These are phyloP conservation scores for Zootoca vivipara DNA, from an alignment of 2,113 vertebrate species.

Conservation along the genomic window DNA sequence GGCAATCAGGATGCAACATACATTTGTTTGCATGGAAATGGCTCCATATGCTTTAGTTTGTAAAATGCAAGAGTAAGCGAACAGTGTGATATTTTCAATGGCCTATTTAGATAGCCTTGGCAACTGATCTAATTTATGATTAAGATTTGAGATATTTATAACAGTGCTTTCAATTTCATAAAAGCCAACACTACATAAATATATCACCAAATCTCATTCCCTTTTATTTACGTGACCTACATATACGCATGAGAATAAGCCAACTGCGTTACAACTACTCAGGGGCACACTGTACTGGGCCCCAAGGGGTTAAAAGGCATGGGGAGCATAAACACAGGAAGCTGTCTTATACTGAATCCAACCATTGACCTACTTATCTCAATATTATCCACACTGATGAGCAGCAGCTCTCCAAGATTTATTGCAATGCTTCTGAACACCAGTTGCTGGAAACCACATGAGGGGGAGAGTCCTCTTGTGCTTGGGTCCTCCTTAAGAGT, in stretches of 20 bases:
- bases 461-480: too few relatives aligned
- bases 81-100: constrained; percentile 13
- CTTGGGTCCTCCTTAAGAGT: too few relatives aligned
- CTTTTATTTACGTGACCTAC: not conserved
- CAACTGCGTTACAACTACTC: not conserved
- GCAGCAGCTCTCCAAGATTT: too few relatives aligned
- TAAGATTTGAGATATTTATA: constrained; percentile 45
- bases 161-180: constrained; percentile 27
- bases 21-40: constrained; percentile 24
- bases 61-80: constrained; percentile 29
- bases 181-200: constrained; percentile 10
- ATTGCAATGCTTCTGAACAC: too few relatives aligned
- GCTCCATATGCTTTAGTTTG: constrained; percentile 45
- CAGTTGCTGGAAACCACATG: too few relatives aligned
- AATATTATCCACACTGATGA: too few relatives aligned
- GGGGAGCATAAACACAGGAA: not conserved
- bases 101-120: constrained; percentile 36
- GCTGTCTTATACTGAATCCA: too few relatives aligned
- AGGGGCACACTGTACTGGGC: too few relatives aligned
- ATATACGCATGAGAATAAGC: not conserved
- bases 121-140: constrained; percentile 26
- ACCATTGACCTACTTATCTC: too few relatives aligned
- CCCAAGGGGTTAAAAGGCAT: not conserved
- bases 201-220: not conserved
- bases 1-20: constrained; percentile 21